Evolutionary conservation across 2,888 invertebrate species (phyloP).

Genomic region (Patella pellucida): DNA sequence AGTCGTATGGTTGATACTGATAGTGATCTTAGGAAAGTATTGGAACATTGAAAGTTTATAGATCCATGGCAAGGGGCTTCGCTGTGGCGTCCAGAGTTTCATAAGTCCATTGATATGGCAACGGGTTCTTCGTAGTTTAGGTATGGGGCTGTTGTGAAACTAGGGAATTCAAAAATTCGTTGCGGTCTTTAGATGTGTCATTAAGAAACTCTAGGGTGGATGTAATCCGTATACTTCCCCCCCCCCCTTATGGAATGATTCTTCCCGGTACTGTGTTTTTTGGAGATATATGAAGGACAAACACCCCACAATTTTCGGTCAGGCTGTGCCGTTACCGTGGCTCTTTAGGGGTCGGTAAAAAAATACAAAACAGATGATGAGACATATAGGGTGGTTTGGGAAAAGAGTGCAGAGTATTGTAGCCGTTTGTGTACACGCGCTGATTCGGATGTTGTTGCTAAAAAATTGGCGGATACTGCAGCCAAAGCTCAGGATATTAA

Average conservation of each 20-base stretch:
- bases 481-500: background rate
- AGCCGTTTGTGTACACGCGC: background rate
- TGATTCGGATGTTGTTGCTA: background rate
- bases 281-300: background rate
- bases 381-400: background rate
- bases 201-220: background rate
- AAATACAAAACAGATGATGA: background rate
- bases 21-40: too few species aligned
- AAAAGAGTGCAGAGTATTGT: background rate
- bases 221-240: constrained; percentile 30
- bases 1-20: too few species aligned
- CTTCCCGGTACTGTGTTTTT: constrained; percentile 10
- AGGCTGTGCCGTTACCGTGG: background rate
- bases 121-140: too few species aligned
- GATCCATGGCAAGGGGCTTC: too few species aligned
- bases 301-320: constrained; percentile 13
- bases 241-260: constrained; percentile 20
- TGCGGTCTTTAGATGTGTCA: background rate
- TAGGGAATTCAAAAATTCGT: too few species aligned
- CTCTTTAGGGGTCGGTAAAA: background rate
- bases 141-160: too few species aligned
- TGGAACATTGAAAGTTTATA: too few species aligned
- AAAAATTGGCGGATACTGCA: background rate
- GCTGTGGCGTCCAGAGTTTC: too few species aligned
- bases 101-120: too few species aligned